Evolutionary conservation across 2,888 invertebrate genomes (phyloP), one percentile per base, ranked within the genome.

Genomic region (Ophion ventricosus): DNA sequence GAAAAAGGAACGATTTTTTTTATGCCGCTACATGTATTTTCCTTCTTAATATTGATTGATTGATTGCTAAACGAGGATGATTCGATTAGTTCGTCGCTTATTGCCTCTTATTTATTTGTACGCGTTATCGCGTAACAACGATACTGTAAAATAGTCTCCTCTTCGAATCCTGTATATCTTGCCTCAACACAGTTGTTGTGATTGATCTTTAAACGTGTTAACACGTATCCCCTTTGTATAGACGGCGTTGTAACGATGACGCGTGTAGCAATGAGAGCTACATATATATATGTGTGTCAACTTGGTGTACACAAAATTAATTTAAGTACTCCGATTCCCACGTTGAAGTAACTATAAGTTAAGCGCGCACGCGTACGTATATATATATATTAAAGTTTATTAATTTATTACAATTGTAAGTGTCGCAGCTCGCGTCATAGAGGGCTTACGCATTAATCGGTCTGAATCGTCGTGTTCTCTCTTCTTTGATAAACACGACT

Each of bases 351-450:
- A 61, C 56, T 59, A 69, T 78, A 72, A 61, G 49, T 79, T 20
- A 54, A 70, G 35, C 43, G 77, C n/a, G 57, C 70, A 59, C 56
- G 61, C 40, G 70, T 74, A 56, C 72, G 35, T 84, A 23, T 64
- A 75, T 79, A 25, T 43, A 54, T 80, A 82, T 72, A 81, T 73
- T n/a, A n/a, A n/a, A n/a, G 82, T 86, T 74, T 86, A 77, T 86
- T 87, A 86, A 88, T 87, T 87, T 87, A 88, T 87, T 86, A 87
- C 74, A 83, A 85, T 84, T 81, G 67, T 85, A 81, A 84, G 82
- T 69, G 56, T 72, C 80, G 77, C 67, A 64, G 29, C 63, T 59
- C 67, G 73, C 26, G 64, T 43, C 61, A 57, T 29, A 26, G 75
- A 29, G 63, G 74, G 69, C 59, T 43, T 74, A 35, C 67, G 72